These are phyloP conservation scores for Eulemur albifrons DNA, from an alignment of 2,797 vertebrate genomes.

Conservation along the genomic window DNA sequence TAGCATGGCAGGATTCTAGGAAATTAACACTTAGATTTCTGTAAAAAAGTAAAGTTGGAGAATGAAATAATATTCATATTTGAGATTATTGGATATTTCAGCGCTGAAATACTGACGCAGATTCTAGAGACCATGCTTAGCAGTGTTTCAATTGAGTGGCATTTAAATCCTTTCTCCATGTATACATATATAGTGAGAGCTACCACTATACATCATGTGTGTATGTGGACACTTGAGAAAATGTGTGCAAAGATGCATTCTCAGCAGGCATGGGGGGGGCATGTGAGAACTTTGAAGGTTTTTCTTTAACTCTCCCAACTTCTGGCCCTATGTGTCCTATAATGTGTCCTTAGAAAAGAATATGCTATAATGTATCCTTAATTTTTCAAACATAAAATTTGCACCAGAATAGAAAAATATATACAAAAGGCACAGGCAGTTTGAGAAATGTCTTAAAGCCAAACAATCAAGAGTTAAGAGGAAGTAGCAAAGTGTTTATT, in stretches of 20 bases:
- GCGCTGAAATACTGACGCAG: neutral
- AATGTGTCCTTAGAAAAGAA: neutral
- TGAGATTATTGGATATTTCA: neutral
- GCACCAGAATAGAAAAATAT: neutral
- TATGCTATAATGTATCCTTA: neutral
- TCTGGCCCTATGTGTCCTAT: neutral
- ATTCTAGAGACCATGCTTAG: neutral
- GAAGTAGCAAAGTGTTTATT: neutral
- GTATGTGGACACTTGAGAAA: neutral
- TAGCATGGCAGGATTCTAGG: neutral
- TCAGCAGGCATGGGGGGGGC: neutral
- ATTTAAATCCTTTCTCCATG: neutral
- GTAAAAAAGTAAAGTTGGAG: neutral
- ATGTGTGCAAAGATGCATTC: neutral
- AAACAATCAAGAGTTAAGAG: neutral
- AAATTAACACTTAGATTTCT: neutral
- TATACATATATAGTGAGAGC: neutral
- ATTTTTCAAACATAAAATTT: slow-evolving; percentile 32
- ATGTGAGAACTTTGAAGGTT: neutral
- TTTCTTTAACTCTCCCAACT: slow-evolving; percentile 4
- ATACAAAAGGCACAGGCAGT: neutral
- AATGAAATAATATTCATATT: neutral
- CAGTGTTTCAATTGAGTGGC: neutral
- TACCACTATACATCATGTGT: neutral
- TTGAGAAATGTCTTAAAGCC: neutral